A percentile compares a stretch with the other conserved stretches of the same genome.
Evolutionary conservation across 2,113 vertebrate species (phyloP).

Genomic region (Smithornis capensis): DNA sequence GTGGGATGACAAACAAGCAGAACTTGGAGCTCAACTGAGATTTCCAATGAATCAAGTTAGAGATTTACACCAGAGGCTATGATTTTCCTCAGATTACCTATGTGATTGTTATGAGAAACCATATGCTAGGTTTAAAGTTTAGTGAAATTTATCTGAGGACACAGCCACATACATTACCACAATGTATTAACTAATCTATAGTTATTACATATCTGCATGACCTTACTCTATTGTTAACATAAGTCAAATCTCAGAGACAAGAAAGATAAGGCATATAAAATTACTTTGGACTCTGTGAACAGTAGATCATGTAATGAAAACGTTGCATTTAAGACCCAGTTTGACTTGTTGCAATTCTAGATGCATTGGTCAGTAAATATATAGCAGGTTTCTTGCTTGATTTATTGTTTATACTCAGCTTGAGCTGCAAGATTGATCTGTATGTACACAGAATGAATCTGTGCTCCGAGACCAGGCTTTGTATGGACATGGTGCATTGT

Average conservation of each 20-base stretch:
- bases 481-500: not conserved
- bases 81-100: not conserved
- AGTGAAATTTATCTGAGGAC: not conserved
- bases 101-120: not conserved
- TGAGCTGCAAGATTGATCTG: not conserved
- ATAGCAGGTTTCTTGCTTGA: not conserved
- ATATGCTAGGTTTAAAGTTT: not conserved
- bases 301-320: not conserved
- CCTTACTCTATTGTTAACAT: not conserved
- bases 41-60: not conserved
- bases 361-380: not conserved
- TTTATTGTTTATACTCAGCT: not conserved
- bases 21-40: not conserved
- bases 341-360: not conserved
- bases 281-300: not conserved
- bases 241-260: not conserved
- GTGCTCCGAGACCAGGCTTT: not conserved
- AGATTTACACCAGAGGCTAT: not conserved
- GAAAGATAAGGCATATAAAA: not conserved
- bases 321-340: not conserved
- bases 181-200: not conserved
- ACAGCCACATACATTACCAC: not conserved
- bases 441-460: not conserved
- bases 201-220: not conserved
- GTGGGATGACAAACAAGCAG: not conserved